Conservation (phyloP, 2,113 vertebrate genomes). For the Cheirogaleus medius region DNA sequence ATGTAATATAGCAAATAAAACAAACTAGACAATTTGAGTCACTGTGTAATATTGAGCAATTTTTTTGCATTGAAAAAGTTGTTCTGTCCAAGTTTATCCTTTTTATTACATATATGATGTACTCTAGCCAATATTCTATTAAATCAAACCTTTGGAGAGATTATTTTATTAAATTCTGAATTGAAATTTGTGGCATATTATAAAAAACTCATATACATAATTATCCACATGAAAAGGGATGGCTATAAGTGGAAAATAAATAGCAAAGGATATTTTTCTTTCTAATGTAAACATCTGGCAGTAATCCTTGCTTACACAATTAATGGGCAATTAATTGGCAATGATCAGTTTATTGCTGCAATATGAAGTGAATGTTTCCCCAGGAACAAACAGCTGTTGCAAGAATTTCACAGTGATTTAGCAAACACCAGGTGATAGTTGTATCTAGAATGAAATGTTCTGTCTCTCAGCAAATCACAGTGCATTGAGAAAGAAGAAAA, state of each 20-base stretch:
- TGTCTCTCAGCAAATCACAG: conserved; percentile 72
- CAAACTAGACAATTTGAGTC: conserved; percentile 5
- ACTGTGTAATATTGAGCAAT: neutral
- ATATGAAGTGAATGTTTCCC: conserved; percentile 93
- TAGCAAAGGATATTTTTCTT: conserved; percentile 93
- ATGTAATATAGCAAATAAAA: neutral
- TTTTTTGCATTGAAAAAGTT: neutral
- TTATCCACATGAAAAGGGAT: conserved; percentile 78
- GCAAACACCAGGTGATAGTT: conserved; percentile 89
- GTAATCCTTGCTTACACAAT: conserved; percentile 96
- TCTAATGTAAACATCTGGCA: conserved; percentile 97
- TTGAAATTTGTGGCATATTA: conserved; percentile 68
- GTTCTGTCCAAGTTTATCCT: conserved; percentile 21
- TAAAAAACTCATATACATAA: conserved; percentile 74
- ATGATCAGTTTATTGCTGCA: conserved; percentile 98
- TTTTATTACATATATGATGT: neutral
- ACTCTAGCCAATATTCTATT: neutral
- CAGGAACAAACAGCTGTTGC: conserved; percentile 96
- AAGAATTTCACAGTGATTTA: conserved; percentile 92
- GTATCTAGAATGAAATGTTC: conserved; percentile 83
- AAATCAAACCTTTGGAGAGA: conserved; percentile 42
- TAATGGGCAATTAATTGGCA: conserved; percentile 99
- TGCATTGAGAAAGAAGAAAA: conserved; percentile 27
- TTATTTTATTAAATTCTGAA: conserved; percentile 73
- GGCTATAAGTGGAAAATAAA: conserved; percentile 87